phyloP scores from a whole-genome alignment of 2,113 vertebrate genomes.

The Formicarius rufipectus region DNA sequence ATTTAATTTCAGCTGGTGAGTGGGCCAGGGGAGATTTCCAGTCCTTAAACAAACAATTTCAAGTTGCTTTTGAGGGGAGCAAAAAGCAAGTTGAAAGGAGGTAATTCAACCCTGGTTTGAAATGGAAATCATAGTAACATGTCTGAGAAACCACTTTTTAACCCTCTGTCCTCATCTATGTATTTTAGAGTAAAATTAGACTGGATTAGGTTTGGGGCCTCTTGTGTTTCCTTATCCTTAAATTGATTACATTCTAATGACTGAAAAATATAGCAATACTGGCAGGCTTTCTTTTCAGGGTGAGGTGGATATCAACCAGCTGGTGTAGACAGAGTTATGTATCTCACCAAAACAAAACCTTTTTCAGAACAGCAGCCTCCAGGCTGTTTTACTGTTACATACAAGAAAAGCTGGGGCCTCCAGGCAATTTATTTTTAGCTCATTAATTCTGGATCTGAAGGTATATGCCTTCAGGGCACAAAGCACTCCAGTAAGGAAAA shows the following conservation, averaged over 20 bases:
- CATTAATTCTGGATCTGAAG: constrained; percentile 21
- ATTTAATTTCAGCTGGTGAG: constrained; percentile 51
- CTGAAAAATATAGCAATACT: constrained; percentile 51
- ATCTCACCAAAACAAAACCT: neutral
- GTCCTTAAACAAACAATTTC: constrained; percentile 42
- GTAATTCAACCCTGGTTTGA: constrained; percentile 34
- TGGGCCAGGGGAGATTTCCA: constrained; percentile 39
- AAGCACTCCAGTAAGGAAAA: neutral
- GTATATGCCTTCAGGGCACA: neutral
- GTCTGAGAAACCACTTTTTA: constrained; percentile 37
- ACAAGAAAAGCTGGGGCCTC: neutral
- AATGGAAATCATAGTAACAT: constrained; percentile 14
- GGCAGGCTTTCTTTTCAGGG: constrained; percentile 40
- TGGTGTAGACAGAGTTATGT: neutral
- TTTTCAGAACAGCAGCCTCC: neutral
- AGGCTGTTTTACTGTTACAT: neutral
- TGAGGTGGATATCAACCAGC: constrained; percentile 35
- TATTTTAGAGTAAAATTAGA: constrained; percentile 48
- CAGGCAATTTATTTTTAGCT: constrained; percentile 2
- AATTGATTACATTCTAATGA: constrained; percentile 56
- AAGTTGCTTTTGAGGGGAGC: neutral
- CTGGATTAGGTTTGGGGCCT: constrained; percentile 7
- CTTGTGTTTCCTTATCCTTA: constrained; percentile 58
- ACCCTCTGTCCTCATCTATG: neutral
- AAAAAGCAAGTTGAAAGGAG: constrained; percentile 41